These are phyloP conservation scores for Chrysemys picta DNA, from an alignment of 2,113 vertebrate species.

Conservation along the genomic window DNA sequence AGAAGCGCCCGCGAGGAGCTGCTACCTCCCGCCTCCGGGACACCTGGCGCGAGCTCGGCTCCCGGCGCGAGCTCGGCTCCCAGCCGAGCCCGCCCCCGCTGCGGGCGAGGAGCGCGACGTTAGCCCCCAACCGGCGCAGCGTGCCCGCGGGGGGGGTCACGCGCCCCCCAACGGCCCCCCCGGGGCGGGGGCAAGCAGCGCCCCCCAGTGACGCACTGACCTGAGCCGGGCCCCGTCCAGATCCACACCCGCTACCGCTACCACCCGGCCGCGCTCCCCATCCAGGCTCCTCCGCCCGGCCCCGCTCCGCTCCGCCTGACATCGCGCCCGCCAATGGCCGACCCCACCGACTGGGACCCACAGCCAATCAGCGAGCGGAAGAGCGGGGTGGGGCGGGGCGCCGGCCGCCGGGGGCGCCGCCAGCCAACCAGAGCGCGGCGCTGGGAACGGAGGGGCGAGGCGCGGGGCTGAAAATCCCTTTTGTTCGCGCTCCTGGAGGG, in stretches of 20 bases:
- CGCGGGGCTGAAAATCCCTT: slow-evolving; percentile 32
- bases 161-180: background rate
- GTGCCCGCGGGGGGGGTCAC: accelerated
- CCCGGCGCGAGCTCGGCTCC: no score
- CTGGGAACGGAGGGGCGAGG: background rate
- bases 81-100: no score
- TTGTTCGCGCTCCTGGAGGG: slow-evolving; percentile 50
- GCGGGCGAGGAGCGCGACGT: no score
- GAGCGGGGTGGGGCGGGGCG: background rate
- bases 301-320: background rate
- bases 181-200: accelerated
- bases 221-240: background rate
- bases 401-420: accelerated
- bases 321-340: background rate
- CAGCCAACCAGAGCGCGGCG: background rate
- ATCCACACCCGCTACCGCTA: background rate
- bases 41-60: no score
- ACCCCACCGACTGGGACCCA: accelerated
- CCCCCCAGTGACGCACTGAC: background rate
- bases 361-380: background rate
- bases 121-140: accelerated
- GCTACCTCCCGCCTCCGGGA: no score
- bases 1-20: no score
- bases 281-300: background rate
- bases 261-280: slow-evolving; percentile 32